A percentile compares a stretch with the other conserved stretches of the same genome.
Evolutionary conservation across 2,797 vertebrate species (phyloP).

Genomic region (Brotogeris chrysoptera): DNA sequence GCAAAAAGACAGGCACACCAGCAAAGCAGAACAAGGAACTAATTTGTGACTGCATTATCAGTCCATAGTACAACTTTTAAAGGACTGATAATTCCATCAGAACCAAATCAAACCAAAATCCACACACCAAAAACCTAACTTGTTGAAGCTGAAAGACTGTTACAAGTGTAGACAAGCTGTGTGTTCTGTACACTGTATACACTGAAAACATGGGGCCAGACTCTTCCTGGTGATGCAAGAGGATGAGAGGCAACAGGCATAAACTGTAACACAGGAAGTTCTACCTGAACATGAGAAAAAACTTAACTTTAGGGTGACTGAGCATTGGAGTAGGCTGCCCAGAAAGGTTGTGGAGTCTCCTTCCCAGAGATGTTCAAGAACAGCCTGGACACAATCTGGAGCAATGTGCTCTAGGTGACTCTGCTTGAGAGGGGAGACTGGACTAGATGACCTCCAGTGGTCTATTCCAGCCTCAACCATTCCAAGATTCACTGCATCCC

Average conservation of each 20-base stretch:
- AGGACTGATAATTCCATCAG: not conserved
- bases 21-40: not conserved
- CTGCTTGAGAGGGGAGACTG: not conserved
- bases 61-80: not conserved
- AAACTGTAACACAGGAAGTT: not conserved
- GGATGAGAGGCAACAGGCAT: not conserved
- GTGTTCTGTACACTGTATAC: not conserved
- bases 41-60: not conserved
- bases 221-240: not conserved
- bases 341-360: not conserved
- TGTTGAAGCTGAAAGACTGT: not conserved
- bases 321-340: not conserved
- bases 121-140: not conserved
- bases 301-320: not conserved
- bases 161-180: not conserved
- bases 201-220: not conserved
- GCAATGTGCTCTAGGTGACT: not conserved
- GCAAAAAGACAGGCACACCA: not conserved
- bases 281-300: not conserved
- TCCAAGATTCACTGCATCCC: not conserved
- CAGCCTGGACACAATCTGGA: not conserved
- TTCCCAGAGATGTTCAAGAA: not conserved
- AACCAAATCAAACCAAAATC: not conserved
- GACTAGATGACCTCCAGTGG: not conserved
- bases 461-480: not conserved